Percentiles rank a stretch among this genome's conserved stretches.
Conservation (phyloP, 2,888 invertebrate species). For the Rapana venosa region DNA sequence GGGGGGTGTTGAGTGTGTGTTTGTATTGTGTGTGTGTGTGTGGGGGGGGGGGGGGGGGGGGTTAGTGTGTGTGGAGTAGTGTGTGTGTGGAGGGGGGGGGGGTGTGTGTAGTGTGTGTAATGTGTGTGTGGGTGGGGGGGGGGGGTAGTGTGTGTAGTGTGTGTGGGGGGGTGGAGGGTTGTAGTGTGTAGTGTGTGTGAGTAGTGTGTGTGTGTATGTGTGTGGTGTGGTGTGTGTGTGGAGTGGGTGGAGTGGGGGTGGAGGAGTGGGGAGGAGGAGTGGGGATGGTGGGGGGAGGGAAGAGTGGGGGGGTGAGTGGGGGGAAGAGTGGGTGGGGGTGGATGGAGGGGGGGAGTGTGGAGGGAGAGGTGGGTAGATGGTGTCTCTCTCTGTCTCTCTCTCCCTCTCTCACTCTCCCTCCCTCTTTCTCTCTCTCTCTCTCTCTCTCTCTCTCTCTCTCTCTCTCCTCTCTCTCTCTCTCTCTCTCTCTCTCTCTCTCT, state of each 20-base stretch:
- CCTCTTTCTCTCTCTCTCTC: neutral
- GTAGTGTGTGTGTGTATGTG: neutral
- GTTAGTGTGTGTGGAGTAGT: neutral
- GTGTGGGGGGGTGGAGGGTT: neutral
- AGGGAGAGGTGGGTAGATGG: neutral
- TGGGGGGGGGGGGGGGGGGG: neutral
- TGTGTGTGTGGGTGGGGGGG: neutral
- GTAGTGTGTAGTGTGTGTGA: neutral
- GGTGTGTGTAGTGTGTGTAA: neutral
- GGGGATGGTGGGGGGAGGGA: neutral
- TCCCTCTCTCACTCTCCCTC: neutral
- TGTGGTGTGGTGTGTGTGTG: neutral
- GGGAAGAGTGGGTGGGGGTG: neutral
- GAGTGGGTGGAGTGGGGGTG: neutral
- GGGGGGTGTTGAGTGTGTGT: neutral
- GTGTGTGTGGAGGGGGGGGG: neutral
- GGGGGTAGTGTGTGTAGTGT: neutral
- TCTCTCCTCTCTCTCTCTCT: neutral
- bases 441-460: conserved; percentile 8
- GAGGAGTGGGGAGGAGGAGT: neutral
- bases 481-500: neutral
- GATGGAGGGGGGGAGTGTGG: neutral
- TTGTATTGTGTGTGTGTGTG: neutral
- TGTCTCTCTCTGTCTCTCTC: neutral
- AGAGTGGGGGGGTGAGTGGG: neutral